A percentile compares a stretch with the other conserved stretches of the same genome.
Evolutionary conservation across 2,113 vertebrate genomes (phyloP).

Genomic region (Anguilla japonica): DNA sequence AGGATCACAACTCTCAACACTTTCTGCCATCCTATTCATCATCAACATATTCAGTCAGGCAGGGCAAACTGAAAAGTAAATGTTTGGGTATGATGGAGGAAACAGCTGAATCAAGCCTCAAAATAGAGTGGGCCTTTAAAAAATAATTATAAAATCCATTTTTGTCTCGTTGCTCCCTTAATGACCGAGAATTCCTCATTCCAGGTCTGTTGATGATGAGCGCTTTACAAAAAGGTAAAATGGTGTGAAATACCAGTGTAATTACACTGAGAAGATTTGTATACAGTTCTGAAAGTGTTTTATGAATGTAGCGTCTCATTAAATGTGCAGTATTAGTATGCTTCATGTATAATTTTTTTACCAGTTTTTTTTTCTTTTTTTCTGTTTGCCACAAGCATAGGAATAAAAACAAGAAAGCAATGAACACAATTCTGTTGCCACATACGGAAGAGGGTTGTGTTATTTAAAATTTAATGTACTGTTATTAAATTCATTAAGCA

Average conservation of each 20-base stretch:
- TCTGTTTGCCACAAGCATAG: background rate
- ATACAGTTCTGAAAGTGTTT: too few species aligned
- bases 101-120: background rate
- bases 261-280: too few species aligned
- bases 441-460: background rate
- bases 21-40: background rate
- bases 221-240: too few species aligned
- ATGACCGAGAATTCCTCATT: too few species aligned
- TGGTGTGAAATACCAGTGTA: too few species aligned
- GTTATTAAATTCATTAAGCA: background rate
- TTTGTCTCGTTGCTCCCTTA: too few species aligned
- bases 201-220: too few species aligned
- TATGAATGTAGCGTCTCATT: too few species aligned
- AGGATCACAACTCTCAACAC: background rate
- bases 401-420: background rate
- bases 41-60: background rate
- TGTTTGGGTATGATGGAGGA: background rate
- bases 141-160: background rate
- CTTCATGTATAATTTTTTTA: too few species aligned
- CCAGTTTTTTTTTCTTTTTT: background rate
- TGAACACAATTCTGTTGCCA: background rate
- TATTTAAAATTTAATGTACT: background rate
- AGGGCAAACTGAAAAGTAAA: background rate
- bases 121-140: background rate
- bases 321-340: too few species aligned